Evolutionary conservation across 2,888 invertebrate genomes (phyloP), one percentile per base, ranked within the genome.

Genomic region (Euspilapteryx auroguttella): DNA sequence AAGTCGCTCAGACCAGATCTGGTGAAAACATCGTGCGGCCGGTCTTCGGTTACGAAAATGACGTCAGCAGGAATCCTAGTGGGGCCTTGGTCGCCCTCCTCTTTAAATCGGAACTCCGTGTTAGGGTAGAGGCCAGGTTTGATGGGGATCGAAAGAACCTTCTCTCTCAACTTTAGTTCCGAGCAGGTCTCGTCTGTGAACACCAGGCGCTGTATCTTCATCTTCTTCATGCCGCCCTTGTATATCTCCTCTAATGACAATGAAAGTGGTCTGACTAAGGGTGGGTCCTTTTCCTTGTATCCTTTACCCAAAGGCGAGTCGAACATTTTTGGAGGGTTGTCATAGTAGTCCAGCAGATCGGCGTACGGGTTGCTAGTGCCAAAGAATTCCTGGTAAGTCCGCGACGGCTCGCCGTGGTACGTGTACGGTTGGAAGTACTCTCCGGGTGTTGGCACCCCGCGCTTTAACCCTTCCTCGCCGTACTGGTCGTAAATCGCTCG

Each of bases 401-500:
- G 64, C 43, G 85, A 55, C 0, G 87, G 83, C 46, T 94, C 85
- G 1, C 89, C 91, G 49, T 94, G 91, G 66, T 88, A 94, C 24
- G 81, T 71, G 52, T 87, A 91, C 0, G 89, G 85, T 30, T 83
- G 80, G 38, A 87, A 82, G 52, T 80, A 87, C 4, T 79, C 79
- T 0, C 41, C 44, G 1, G 85, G 85, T 2, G 85, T 80, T 3
- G 87, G 85, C 0, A 92, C 82, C 0, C 93, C 92, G 43, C 79
- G 80, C 53, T 91, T 91, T 24, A 94, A 68, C 0, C 92, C 93
- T 44, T 87, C 87, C 57, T 93, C 93, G 0, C 94, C 94, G 58
- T 87, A 94, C 45, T 90, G 89, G 59, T 94, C 93, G 64, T 87
- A 95, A 10, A 93, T 82, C 9, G 90, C 86, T 31, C 88, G 77